Percentiles rank a stretch among this genome's conserved stretches.
Conservation (phyloP, 2,888 invertebrate species). For the Xestia ashworthii region DNA sequence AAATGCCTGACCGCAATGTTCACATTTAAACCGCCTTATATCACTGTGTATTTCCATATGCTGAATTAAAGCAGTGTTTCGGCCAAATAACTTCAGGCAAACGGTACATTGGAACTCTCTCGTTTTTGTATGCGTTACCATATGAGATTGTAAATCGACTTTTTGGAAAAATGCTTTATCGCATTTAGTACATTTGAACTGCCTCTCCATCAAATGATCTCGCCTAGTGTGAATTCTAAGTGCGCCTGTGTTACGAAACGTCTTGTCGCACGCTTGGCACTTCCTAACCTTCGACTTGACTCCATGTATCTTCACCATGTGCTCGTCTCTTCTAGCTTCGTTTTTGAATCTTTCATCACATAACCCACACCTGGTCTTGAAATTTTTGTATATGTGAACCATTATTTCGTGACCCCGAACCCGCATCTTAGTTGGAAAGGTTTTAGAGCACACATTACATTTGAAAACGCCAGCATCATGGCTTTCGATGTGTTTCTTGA, state of each 20-base stretch:
- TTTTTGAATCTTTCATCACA: slow-evolving; percentile 69
- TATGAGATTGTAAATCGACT: slow-evolving; percentile 78
- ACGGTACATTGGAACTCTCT: slow-evolving; percentile 77
- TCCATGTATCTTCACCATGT: slow-evolving; percentile 66
- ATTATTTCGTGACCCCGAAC: slow-evolving; percentile 75
- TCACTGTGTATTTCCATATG: slow-evolving; percentile 74
- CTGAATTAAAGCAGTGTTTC: slow-evolving; percentile 68
- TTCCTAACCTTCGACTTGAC: slow-evolving; percentile 45
- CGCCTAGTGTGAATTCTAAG: slow-evolving; percentile 83
- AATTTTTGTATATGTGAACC: slow-evolving; percentile 42
- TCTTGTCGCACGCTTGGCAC: slow-evolving; percentile 76
- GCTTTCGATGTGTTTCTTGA: background rate
- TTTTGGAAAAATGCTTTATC: slow-evolving; percentile 53
- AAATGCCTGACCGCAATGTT: slow-evolving; percentile 68
- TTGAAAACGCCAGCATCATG: slow-evolving; percentile 17
- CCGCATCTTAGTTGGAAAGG: slow-evolving; percentile 78
- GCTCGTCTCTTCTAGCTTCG: slow-evolving; percentile 62
- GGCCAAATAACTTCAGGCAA: slow-evolving; percentile 75
- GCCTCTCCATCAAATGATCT: slow-evolving; percentile 72
- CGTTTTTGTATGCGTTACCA: slow-evolving; percentile 66
- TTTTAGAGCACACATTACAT: slow-evolving; percentile 76
- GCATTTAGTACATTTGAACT: slow-evolving; percentile 58
- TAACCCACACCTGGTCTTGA: slow-evolving; percentile 63
- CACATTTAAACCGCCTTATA: slow-evolving; percentile 69
- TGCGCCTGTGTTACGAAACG: slow-evolving; percentile 83